Conservation (phyloP, 2,797 vertebrate genomes). For the Sebastes flavidus region DNA sequence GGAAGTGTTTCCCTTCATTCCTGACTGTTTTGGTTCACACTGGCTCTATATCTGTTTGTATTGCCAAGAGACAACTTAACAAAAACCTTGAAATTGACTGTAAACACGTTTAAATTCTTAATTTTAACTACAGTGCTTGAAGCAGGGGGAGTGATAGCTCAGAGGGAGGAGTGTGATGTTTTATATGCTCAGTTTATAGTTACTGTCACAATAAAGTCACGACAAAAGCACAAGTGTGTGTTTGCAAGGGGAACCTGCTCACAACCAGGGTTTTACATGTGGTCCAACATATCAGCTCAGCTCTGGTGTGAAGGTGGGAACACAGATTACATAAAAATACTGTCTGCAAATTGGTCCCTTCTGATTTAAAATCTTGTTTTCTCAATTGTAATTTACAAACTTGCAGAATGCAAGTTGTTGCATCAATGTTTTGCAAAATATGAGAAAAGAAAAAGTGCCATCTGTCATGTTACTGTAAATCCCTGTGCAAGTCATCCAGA, state of each 20-base stretch:
- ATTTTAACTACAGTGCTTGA: neutral
- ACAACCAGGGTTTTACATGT: neutral
- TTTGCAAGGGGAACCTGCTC: neutral
- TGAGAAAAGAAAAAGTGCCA: neutral
- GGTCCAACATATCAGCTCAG: neutral
- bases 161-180: neutral
- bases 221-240: neutral
- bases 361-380: neutral
- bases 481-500: neutral
- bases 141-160: neutral
- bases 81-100: neutral
- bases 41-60: neutral
- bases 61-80: neutral
- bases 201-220: neutral
- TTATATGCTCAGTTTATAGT: neutral
- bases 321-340: neutral
- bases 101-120: neutral
- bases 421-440: neutral
- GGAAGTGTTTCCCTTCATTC: constrained; percentile 15
- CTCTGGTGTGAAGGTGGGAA: neutral
- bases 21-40: neutral
- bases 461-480: neutral
- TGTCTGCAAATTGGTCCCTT: neutral
- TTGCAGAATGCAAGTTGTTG: neutral
- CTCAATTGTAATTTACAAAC: neutral